Evolutionary conservation across 2,888 invertebrate species (phyloP).

Genomic region (Drosophila pseudotakahashii): DNA sequence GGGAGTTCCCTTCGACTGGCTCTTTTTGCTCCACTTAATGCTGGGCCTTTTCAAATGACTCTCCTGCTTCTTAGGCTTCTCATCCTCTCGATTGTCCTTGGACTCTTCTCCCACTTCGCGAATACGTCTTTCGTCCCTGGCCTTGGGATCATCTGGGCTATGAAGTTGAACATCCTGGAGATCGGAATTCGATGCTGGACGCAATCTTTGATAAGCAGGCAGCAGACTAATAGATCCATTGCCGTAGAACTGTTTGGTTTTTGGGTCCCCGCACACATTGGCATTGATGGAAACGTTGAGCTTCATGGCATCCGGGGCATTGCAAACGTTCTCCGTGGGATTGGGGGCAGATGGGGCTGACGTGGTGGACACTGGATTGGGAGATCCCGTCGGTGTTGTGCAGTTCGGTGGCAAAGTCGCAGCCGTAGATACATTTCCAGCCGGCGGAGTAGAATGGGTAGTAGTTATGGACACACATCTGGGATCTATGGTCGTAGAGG

Average conservation of each 20-base stretch:
- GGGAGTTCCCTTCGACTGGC: background rate
- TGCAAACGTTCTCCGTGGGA: constrained; percentile 2
- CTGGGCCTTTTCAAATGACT: background rate
- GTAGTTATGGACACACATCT: constrained; percentile 58
- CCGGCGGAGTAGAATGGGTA: background rate
- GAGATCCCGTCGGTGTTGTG: background rate
- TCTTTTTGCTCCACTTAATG: constrained; percentile 1
- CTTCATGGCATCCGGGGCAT: constrained; percentile 57
- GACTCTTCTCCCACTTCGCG: constrained; percentile 3
- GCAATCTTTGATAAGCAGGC: constrained; percentile 33
- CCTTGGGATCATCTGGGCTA: background rate
- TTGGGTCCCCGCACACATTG: constrained; percentile 72
- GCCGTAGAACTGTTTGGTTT: constrained; percentile 63
- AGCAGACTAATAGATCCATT: constrained; percentile 76
- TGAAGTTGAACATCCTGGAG: background rate
- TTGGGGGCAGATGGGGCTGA: background rate
- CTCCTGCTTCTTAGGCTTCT: background rate
- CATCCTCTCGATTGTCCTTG: background rate
- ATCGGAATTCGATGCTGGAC: background rate
- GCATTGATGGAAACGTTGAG: constrained; percentile 81
- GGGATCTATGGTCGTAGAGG: constrained; percentile 53
- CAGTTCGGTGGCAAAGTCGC: background rate
- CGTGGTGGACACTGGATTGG: background rate
- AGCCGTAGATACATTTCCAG: background rate
- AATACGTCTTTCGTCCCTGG: constrained; percentile 4